These are phyloP conservation scores for Hippopotamus amphibius DNA, from an alignment of 2,113 vertebrate species.

Conservation along the genomic window DNA sequence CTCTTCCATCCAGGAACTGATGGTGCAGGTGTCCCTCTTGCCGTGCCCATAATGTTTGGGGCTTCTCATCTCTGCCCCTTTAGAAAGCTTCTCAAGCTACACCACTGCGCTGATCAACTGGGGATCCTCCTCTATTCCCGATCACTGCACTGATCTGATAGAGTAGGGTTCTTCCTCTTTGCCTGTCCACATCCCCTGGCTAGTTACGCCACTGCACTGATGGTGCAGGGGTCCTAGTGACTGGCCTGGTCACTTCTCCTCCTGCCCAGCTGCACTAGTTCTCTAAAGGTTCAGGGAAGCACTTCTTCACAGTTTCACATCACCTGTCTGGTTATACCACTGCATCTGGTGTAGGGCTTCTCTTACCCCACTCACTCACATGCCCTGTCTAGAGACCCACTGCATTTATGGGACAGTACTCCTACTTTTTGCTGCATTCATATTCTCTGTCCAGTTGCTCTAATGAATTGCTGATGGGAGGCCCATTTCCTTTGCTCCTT, in stretches of 20 bases:
- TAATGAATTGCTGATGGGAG: background rate
- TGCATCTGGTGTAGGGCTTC: background rate
- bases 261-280: background rate
- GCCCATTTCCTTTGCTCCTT: background rate
- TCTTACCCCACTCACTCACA: background rate
- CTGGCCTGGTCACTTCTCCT: background rate
- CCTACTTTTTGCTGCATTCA: background rate
- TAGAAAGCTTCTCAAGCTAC: background rate
- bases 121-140: background rate
- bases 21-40: background rate
- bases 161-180: background rate
- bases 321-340: background rate
- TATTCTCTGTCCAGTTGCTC: background rate
- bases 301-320: background rate
- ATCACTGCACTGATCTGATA: background rate
- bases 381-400: background rate
- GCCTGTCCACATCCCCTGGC: background rate
- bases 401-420: background rate
- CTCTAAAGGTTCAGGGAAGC: background rate
- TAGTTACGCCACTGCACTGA: background rate
- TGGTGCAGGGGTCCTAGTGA: background rate
- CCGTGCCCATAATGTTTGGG: background rate
- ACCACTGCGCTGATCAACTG: background rate
- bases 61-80: background rate
- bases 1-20: background rate